A percentile compares a stretch with the other conserved stretches of the same genome.
These are phyloP conservation scores for Drosophila prosaltans DNA, from an alignment of 1,140 invertebrate species.

Conservation along the genomic window DNA sequence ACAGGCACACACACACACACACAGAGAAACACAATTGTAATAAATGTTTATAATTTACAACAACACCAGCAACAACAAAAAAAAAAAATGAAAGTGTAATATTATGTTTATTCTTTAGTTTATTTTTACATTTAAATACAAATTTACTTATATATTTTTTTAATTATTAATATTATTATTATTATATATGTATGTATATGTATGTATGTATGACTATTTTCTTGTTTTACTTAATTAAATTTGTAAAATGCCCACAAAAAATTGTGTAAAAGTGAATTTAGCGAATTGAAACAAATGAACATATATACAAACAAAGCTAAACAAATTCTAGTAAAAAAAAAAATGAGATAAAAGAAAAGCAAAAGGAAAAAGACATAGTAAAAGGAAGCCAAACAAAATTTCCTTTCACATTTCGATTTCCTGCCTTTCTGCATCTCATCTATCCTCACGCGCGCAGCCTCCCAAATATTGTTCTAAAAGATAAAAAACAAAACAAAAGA, in stretches of 20 bases:
- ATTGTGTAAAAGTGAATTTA: constrained; percentile 19
- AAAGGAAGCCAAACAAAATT: not conserved
- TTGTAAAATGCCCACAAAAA: constrained; percentile 20
- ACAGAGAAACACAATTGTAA: constrained; percentile 59
- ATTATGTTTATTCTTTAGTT: constrained; percentile 74
- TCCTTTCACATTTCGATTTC: not conserved
- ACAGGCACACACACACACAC: not conserved
- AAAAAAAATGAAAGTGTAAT: constrained; percentile 47
- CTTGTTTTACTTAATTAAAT: constrained; percentile 34
- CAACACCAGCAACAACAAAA: constrained; percentile 4
- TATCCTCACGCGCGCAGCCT: not conserved
- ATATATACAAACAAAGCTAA: constrained; percentile 27
- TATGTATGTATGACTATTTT: constrained; percentile 15
- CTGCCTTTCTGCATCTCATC: not conserved
- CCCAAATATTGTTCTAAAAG: constrained; percentile 3
- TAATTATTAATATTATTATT: constrained; percentile 30
- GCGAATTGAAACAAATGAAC: constrained; percentile 16
- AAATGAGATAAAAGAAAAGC: constrained; percentile 1
- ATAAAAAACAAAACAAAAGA: not conserved
- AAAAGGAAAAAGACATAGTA: too few relatives aligned
- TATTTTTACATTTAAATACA: constrained; percentile 69
- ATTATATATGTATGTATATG: constrained; percentile 12
- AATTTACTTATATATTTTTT: constrained; percentile 40
- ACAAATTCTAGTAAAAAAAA: not conserved
- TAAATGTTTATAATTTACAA: constrained; percentile 78